Evolutionary conservation across 2,797 vertebrate genomes (phyloP).

Genomic region (Peromyscus aztecus): DNA sequence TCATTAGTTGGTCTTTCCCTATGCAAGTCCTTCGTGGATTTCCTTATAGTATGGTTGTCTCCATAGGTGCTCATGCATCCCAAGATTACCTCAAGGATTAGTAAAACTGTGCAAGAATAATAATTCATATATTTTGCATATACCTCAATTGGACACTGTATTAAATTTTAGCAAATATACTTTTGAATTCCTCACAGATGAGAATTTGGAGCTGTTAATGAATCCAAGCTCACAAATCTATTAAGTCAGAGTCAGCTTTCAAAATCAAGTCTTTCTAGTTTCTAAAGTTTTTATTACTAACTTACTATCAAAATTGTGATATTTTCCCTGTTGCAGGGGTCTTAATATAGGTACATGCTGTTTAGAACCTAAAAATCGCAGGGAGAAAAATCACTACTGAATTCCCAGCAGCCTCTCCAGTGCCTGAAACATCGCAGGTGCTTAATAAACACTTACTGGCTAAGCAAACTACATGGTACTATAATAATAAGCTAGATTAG

Average conservation of each 20-base stretch:
- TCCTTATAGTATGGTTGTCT: neutral
- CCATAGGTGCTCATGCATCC: neutral
- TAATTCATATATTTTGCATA: neutral
- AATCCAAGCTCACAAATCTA: neutral
- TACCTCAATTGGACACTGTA: neutral
- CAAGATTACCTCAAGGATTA: neutral
- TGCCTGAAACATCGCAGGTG: neutral
- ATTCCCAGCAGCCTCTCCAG: neutral
- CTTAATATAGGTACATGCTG: neutral
- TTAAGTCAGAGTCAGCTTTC: neutral
- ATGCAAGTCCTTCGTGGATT: neutral
- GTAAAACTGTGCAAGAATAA: neutral
- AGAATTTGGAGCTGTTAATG: constrained; percentile 8
- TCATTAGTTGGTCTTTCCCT: neutral
- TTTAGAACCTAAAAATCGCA: neutral
- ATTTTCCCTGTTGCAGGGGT: neutral
- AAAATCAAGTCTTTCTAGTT: constrained; percentile 28
- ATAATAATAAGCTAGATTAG: constrained; percentile 17
- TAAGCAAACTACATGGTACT: neutral
- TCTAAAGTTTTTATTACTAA: neutral
- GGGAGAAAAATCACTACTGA: neutral
- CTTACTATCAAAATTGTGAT: constrained; percentile 24
- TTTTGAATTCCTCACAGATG: constrained; percentile 18
- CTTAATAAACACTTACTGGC: constrained; percentile 17
- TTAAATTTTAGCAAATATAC: neutral